phyloP scores from a whole-genome alignment of 2,797 vertebrate species.

The Malacoraja senta region DNA sequence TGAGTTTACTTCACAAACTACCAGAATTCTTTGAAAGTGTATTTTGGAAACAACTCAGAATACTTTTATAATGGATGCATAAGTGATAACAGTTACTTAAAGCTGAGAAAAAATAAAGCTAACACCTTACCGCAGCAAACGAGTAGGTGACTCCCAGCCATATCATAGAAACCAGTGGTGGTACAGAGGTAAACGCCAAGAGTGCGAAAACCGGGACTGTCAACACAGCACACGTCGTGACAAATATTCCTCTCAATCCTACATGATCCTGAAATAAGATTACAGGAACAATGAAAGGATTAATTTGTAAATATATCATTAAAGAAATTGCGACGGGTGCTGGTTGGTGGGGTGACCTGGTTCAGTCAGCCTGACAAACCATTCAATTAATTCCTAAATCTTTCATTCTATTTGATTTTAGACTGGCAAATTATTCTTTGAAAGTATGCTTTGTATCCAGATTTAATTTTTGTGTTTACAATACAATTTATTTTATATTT shows the following conservation, averaged over 20 bases:
- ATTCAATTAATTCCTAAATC: neutral
- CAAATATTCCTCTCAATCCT: constrained; percentile 66
- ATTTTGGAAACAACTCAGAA: neutral
- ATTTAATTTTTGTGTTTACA: neutral
- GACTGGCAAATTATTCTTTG: neutral
- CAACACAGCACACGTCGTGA: constrained; percentile 57
- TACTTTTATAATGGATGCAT: neutral
- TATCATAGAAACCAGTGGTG: constrained; percentile 64
- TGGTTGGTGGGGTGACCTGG: neutral
- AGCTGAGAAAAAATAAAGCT: neutral
- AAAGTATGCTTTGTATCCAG: neutral
- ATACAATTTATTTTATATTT: neutral
- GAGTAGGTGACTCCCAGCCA: constrained; percentile 74
- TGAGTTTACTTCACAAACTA: neutral
- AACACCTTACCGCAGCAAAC: constrained; percentile 64
- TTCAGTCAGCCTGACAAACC: neutral
- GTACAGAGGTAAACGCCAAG: constrained; percentile 68
- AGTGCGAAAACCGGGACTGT: constrained; percentile 69
- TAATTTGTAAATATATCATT: too few species aligned
- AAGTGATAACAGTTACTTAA: too few species aligned
- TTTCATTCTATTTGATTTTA: neutral
- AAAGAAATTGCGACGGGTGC: too few species aligned
- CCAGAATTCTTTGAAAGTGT: neutral
- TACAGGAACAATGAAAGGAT: neutral
- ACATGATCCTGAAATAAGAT: constrained; percentile 55